phyloP scores from a whole-genome alignment of 2,888 invertebrate genomes.

The Hemicrepidius hirtus region DNA sequence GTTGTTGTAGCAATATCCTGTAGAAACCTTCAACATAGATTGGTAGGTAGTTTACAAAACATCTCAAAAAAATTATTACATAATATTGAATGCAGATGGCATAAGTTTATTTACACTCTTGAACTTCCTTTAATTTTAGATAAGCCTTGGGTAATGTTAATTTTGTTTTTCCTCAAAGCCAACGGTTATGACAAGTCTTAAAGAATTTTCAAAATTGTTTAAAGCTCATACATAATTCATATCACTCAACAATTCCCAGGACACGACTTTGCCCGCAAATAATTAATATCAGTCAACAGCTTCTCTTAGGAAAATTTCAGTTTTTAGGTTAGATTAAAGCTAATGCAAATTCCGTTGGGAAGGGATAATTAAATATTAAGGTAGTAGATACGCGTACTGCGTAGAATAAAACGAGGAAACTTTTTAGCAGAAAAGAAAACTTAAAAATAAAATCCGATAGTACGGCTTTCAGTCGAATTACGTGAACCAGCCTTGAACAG shows the following conservation, averaged over 20 bases:
- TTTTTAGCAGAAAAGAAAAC: background rate
- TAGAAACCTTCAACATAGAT: no score
- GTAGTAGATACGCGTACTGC: background rate
- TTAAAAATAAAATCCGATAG: background rate
- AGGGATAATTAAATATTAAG: no score
- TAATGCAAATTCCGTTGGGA: no score
- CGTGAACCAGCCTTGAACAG: background rate
- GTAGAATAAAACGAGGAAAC: no score
- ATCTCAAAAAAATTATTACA: no score
- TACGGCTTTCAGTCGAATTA: background rate
- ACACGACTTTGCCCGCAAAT: background rate
- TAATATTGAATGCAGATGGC: no score
- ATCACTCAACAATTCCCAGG: conserved; percentile 7
- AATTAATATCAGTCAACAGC: conserved; percentile 15
- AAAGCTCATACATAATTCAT: conserved; percentile 19
- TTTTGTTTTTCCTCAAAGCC: conserved; percentile 7
- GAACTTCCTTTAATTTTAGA: no score
- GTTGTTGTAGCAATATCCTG: no score
- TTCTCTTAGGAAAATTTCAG: background rate
- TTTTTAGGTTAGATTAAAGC: no score
- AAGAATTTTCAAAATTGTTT: conserved; percentile 8
- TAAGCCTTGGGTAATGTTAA: no score
- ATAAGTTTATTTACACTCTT: no score
- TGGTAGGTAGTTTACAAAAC: no score
- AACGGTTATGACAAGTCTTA: background rate